These are phyloP conservation scores for Hozukius guyotensis DNA, from an alignment of 2,797 vertebrate species.

Conservation along the genomic window DNA sequence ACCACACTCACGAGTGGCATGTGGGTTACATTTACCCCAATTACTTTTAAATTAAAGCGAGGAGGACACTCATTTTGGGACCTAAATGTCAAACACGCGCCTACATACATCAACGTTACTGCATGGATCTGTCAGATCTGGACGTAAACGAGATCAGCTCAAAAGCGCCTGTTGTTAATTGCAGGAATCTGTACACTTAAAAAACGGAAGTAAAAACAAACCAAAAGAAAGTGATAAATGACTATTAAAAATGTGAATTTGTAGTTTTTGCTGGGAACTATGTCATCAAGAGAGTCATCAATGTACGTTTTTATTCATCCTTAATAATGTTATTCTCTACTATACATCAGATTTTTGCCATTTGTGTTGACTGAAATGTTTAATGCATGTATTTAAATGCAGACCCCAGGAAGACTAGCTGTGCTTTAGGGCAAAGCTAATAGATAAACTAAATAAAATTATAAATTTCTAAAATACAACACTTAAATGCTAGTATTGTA, in stretches of 20 bases:
- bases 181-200: not conserved
- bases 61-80: constrained; percentile 19
- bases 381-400: not conserved
- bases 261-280: no score
- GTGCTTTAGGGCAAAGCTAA: no score
- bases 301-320: not conserved
- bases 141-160: not conserved
- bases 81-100: not conserved
- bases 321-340: not conserved
- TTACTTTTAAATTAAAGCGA: constrained; percentile 39
- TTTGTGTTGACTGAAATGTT: not conserved
- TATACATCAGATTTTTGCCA: not conserved
- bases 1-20: constrained; percentile 35
- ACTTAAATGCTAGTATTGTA: no score
- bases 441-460: no score
- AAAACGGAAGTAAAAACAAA: no score
- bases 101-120: not conserved
- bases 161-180: no score
- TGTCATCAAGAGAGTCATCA: not conserved
- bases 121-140: no score
- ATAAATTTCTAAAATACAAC: no score
- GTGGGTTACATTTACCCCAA: constrained; percentile 29
- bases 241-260: not conserved
- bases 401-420: no score
- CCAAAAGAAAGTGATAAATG: not conserved